A percentile compares a stretch with the other conserved stretches of the same genome.
Evolutionary conservation across 2,113 vertebrate species (phyloP).

Genomic region (Cyprinus carpio): DNA sequence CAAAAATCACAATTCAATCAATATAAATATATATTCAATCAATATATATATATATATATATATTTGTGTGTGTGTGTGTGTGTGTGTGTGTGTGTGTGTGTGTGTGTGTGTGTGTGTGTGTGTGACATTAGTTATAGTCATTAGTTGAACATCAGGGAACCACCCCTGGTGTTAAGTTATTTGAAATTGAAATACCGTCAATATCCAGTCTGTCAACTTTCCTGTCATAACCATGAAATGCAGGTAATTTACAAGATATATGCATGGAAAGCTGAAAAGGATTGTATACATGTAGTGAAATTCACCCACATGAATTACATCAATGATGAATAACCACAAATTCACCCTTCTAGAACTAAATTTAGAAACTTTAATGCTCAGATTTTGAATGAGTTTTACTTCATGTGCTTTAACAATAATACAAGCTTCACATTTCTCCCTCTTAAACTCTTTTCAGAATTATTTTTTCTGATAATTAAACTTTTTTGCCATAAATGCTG

Average conservation of each 20-base stretch:
- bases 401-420: not conserved
- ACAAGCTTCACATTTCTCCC: not conserved
- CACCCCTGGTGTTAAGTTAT: not conserved
- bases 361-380: not conserved
- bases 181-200: not conserved
- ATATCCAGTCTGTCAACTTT: not conserved
- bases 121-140: too few relatives aligned
- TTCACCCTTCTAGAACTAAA: not conserved
- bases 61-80: too few relatives aligned
- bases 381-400: not conserved
- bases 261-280: not conserved
- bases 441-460: not conserved
- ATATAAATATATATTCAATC: not conserved
- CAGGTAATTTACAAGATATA: not conserved
- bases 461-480: not conserved
- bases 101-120: too few relatives aligned
- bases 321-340: not conserved
- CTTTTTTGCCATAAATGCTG: not conserved
- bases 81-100: too few relatives aligned
- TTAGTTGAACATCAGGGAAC: not conserved
- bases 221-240: not conserved
- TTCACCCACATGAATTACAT: not conserved
- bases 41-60: not conserved
- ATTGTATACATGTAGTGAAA: not conserved
- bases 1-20: not conserved